Conservation (phyloP, 2,797 vertebrate genomes). For the Ataeniobius toweri region DNA sequence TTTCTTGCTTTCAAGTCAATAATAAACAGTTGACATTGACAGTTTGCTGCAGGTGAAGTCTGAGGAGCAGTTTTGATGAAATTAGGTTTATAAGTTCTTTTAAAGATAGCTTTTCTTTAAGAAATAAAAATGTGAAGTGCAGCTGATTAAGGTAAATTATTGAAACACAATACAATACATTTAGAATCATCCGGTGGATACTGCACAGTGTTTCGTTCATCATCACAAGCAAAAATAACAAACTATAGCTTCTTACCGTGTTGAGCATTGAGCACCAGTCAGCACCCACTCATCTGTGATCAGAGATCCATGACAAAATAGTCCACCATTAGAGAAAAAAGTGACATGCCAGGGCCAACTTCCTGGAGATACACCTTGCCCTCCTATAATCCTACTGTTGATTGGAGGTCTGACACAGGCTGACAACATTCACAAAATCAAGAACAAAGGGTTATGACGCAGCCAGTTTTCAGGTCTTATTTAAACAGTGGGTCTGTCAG, state of each 20-base stretch:
- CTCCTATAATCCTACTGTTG: constrained; percentile 21
- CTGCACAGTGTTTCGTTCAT: background rate
- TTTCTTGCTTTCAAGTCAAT: background rate
- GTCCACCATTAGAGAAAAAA: fast-evolving
- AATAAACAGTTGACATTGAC: background rate
- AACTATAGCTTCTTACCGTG: background rate
- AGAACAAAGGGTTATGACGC: background rate
- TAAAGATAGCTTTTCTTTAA: background rate
- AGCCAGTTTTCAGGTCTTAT: background rate
- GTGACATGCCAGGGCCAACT: constrained; percentile 47
- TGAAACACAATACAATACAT: background rate
- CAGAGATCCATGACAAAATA: constrained; percentile 38
- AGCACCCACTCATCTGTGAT: constrained; percentile 44
- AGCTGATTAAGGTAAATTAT: background rate
- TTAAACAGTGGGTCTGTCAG: background rate
- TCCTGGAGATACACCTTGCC: background rate
- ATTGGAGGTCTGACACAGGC: fast-evolving
- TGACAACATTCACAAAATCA: background rate
- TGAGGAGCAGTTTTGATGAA: background rate
- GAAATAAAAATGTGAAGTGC: background rate
- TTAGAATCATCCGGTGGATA: background rate
- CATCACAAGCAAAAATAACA: background rate
- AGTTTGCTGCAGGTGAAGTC: background rate
- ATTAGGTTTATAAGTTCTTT: background rate
- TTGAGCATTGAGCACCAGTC: constrained; percentile 25